Percentiles rank a stretch among this genome's conserved stretches.
Evolutionary conservation across 2,888 invertebrate genomes (phyloP).

Genomic region (Odontomyia ornata): DNA sequence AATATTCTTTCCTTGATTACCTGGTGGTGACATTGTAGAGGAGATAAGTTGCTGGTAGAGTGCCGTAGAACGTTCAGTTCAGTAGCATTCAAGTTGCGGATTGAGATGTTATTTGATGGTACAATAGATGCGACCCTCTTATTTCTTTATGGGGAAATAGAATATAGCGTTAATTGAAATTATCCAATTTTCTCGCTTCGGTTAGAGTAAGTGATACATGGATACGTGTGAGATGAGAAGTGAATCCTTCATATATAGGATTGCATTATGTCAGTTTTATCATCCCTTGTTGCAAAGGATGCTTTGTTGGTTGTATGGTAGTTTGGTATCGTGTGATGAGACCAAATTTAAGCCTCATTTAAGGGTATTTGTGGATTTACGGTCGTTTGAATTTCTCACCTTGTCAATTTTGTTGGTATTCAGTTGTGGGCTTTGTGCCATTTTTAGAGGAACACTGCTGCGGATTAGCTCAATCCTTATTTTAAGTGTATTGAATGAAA

Average conservation of each 20-base stretch:
- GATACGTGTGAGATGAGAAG: background rate
- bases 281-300: background rate
- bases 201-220: slow-evolving; percentile 32
- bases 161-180: slow-evolving; percentile 48
- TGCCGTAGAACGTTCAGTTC: background rate
- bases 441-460: background rate
- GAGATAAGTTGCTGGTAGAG: slow-evolving; percentile 1
- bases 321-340: slow-evolving; percentile 44
- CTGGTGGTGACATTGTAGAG: slow-evolving; percentile 19
- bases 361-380: slow-evolving; percentile 64
- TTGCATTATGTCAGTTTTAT: slow-evolving; percentile 20
- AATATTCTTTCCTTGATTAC: slow-evolving; percentile 12
- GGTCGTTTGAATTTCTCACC: slow-evolving; percentile 54
- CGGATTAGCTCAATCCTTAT: slow-evolving; percentile 37
- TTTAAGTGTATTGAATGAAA: slow-evolving; percentile 3
- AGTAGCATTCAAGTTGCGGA: slow-evolving; percentile 20
- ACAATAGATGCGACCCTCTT: slow-evolving; percentile 41
- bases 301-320: background rate
- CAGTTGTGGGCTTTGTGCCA: slow-evolving; percentile 25
- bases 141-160: slow-evolving; percentile 13
- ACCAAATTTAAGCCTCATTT: slow-evolving; percentile 65
- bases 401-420: slow-evolving; percentile 34
- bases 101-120: slow-evolving; percentile 44
- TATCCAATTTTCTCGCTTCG: slow-evolving; percentile 48
- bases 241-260: slow-evolving; percentile 5